Evolutionary conservation across 2,888 invertebrate genomes (phyloP), one percentile per base, ranked within the genome.

Genomic region (Cordilura impudica): DNA sequence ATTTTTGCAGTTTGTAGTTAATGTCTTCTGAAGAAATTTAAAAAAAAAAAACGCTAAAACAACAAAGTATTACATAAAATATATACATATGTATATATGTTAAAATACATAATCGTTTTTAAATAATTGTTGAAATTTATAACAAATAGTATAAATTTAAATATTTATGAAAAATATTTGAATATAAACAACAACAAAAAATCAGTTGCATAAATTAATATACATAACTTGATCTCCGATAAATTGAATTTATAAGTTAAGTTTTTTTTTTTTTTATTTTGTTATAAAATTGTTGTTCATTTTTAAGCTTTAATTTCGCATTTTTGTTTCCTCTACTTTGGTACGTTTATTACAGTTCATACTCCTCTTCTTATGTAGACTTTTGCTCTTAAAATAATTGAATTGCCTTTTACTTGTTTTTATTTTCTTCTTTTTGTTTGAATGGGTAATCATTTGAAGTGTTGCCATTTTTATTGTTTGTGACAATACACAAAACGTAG

Each of bases 21-120:
- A 69, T 69, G 35, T 54, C 53, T 60, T 77, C 29, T 31, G 35
- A n/a, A 39, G 35, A 39, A 31, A 29, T n/a, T n/a, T 1, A 35
- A 74, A 61, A 29, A 29, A 66, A 7, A 53, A 66, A 2, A 2
- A 16, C 23, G 35, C 21, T 14, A n/a, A 23, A 19, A 49, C 54
- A 56, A 76, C 75, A 76, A 63, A 61, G 69, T 70, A 65, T 76
- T 76, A 76, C 69, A 76, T 76, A 76, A 76, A 67, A 56, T n/a
- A n/a, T n/a, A n/a, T n/a, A n/a, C n/a, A n/a, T n/a, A n/a, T n/a
- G n/a, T n/a, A 54, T 7, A 53, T 31, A 31, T 31, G 31, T 31
- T 10, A 31, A 39, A 39, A 39, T 39, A 39, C n/a, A 39, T 39
- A 39, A 39, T 39, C 35, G 35, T 39, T 39, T 39, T n/a, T 39